Evolutionary conservation across 2,797 vertebrate genomes (phyloP), one percentile per base, ranked within the genome.

Genomic region (Xenentodon cancila): DNA sequence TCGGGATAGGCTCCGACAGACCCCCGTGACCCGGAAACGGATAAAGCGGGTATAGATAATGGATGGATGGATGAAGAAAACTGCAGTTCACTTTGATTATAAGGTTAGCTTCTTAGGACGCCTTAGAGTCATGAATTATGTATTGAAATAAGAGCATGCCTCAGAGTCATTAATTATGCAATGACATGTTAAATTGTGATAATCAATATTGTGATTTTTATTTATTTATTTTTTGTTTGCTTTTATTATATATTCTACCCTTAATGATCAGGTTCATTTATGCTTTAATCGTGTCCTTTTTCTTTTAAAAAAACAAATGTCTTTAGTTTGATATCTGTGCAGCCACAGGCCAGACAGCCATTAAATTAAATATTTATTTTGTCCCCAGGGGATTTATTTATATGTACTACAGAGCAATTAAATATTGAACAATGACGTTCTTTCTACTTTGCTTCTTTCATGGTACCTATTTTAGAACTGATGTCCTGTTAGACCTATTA

Each of bases 281-380:
- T 21, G 0, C 9, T 34, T 53, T 34, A 46, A 21, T 53, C 18
- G 20, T 13, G 6, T 32, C 3, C 7, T 17, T 32, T 18, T 51
- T 22, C 52, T 19, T 34, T 44, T 19, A 30, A 13, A 44, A 44
- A 52, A 25, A 4, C 17, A 7, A 18, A 7, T 30, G 45, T 42
- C 60, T 64, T 5, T 18, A 21, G n/a, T 20, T 50, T 16, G 21
- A 30, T 56, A 53, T 46, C 49, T 59, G 4, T 18, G 19, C 42
- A 46, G 19, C 48, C 30, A 21, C 18, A 25, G 25, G 15, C 20
- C 54, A 52, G 27, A 53, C 50, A 47, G 40, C 21, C 50, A 48
- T 15, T 25, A 42, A 53, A 53, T 63, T 46, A 53, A 45, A 22
- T 53, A 30, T 67, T 45, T 59, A 46, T 67, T 67, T 53, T 27